Evolutionary conservation across 2,888 invertebrate genomes (phyloP), one percentile per base, ranked within the genome.

Genomic region (Drosophila trichaetosa): DNA sequence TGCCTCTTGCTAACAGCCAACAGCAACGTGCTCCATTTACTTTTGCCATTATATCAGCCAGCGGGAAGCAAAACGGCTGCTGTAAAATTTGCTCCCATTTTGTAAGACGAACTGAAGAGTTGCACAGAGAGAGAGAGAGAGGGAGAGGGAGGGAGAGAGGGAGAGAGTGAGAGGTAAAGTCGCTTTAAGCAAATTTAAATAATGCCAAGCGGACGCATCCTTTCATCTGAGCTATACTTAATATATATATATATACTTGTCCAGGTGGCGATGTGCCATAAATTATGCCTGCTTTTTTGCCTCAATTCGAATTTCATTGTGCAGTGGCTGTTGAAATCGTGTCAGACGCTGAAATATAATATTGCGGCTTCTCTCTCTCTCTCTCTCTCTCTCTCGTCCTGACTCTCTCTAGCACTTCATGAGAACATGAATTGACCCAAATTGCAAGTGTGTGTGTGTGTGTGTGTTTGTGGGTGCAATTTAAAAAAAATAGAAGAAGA

Each of bases 221-320:
- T 13, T 24, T 34, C 29, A 53, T n/a, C 40, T 24, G 33, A 33
- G 36, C 34, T 24, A 16, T 40, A 49, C 13, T 54, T 59, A 33
- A 48, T 24, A 10, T 40, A 33, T 38, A n/a, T 29, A 8, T 16
- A 18, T 24, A 31, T 4, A 4, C 46, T 33, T 60, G 73, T 76
- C 70, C 82, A 80, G 83, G 88, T 85, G 80, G 67, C 74, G 78
- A 81, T 72, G 77, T 78, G 82, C 84, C 87, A 89, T 85, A 89
- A 85, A 85, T 89, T 89, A 89, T 89, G 87, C 87, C 72, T 76
- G 71, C 82, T 84, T 87, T 84, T 87, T 87, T 84, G 82, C 89
- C 85, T 69, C 85, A 84, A 89, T 85, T 80, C 72, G 78, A 69
- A 53, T 73, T 78, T 70, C 87, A 80, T 80, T 85, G 84, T 86